A percentile compares a stretch with the other conserved stretches of the same genome.
These are phyloP conservation scores for Hermatobates lingyangjiaoensis DNA, from an alignment of 1,140 invertebrate species.

Conservation along the genomic window DNA sequence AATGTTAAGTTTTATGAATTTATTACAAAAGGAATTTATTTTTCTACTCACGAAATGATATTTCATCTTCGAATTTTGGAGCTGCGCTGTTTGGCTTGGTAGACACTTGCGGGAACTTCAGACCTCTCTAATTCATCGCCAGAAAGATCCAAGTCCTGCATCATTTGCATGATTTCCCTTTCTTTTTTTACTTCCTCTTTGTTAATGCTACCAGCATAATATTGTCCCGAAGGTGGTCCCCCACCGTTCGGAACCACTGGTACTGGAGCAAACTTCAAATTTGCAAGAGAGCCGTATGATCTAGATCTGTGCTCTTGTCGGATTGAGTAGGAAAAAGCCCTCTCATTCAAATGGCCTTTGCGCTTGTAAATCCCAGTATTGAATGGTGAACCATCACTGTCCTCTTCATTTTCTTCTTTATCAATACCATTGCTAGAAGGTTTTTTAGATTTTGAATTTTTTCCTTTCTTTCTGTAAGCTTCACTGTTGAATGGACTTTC, in stretches of 20 bases:
- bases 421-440: conserved; percentile 6
- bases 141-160: conserved; percentile 64
- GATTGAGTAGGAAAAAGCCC: conserved; percentile 86
- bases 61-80: conserved; percentile 13
- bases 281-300: conserved; percentile 74
- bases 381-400: conserved; percentile 44
- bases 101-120: conserved; percentile 34
- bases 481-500: conserved; percentile 55
- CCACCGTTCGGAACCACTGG: conserved; percentile 22
- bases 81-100: conserved; percentile 19
- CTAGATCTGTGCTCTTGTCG: conserved; percentile 76
- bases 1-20: too few relatives aligned
- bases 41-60: too few relatives aligned
- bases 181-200: conserved; percentile 63
- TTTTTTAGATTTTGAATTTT: conserved; percentile 2
- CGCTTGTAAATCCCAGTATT: conserved; percentile 73
- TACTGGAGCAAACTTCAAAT: conserved; percentile 55
- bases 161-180: conserved; percentile 76
- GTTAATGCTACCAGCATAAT: conserved; percentile 14
- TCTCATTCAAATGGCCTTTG: conserved; percentile 79
- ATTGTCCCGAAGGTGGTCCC: conserved; percentile 7
- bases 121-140: conserved; percentile 51
- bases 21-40: too few relatives aligned
- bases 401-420: conserved; percentile 13
- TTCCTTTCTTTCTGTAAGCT: conserved; percentile 56